A percentile compares a stretch with the other conserved stretches of the same genome.
Conservation (phyloP, 2,113 vertebrate species). For the Chascanopsetta lugubris region DNA sequence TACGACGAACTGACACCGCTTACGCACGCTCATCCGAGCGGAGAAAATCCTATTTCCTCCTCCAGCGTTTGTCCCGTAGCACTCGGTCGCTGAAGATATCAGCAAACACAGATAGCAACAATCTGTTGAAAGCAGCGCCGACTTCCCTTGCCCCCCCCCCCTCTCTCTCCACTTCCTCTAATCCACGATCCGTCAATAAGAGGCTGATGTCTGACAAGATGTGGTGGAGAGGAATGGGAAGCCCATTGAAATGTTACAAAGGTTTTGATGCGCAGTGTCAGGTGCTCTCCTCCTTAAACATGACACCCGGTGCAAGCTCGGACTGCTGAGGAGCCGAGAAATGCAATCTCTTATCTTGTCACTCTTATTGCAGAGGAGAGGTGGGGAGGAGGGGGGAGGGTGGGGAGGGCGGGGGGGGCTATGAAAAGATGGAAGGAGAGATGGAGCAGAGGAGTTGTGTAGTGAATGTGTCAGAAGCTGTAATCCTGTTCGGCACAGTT, state of each 20-base stretch:
- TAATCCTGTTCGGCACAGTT: conserved; percentile 52
- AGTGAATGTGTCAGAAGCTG: conserved; percentile 50
- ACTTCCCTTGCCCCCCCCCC: no score
- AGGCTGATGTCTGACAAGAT: conserved; percentile 69
- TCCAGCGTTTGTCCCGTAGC: conserved; percentile 60
- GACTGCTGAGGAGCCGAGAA: conserved; percentile 58
- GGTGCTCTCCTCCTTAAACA: conserved; percentile 61
- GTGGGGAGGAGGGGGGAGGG: background rate
- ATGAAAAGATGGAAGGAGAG: conserved; percentile 16
- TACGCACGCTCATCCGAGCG: conserved; percentile 61
- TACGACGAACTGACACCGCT: conserved; percentile 60
- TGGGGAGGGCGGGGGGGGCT: background rate
- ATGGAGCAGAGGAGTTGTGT: conserved; percentile 19
- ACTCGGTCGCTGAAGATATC: conserved; percentile 52
- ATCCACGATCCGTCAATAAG: conserved; percentile 76
- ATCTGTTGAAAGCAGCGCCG: conserved; percentile 58
- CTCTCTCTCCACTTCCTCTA: conserved; percentile 43
- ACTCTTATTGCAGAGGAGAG: conserved; percentile 52
- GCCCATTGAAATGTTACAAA: conserved; percentile 71
- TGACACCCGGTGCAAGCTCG: conserved; percentile 62
- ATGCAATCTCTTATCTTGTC: conserved; percentile 77
- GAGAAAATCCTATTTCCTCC: conserved; percentile 68
- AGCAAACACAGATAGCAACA: conserved; percentile 63
- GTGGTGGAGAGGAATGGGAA: conserved; percentile 57
- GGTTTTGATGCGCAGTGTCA: conserved; percentile 70